Evolutionary conservation across 2,888 invertebrate genomes (phyloP), one percentile per base, ranked within the genome.

Genomic region (Subacronicta megacephala): DNA sequence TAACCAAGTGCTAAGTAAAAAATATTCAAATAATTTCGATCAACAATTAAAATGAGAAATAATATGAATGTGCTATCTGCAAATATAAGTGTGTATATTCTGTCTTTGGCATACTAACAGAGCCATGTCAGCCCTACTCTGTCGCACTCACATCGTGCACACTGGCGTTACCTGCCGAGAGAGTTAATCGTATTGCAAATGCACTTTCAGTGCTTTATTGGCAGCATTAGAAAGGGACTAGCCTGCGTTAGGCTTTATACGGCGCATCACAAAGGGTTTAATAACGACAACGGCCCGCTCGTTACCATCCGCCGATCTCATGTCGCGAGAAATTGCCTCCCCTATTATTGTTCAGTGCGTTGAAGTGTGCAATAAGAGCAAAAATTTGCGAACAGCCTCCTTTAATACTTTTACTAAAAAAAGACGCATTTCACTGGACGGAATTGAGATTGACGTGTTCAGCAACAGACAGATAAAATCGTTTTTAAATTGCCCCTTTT

Each of bases 201-300:
- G 84, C 82, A 84, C 83, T 87, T 85, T 86, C 81, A 85, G 82
- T 87, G 82, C 82, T 89, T 89, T 90, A 89, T 89, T 85, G 83
- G 85, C 78, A 82, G 86, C 84, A 89, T 91, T 90, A 90, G 89
- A 87, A 85, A 82, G 80, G 82, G 78, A 82, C 82, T 80, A 81
- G 76, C 63, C 78, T 80, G 75, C 76, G 78, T 82, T 72, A 75
- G 84, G 79, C 86, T 87, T 87, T 88, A 90, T 89, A 90, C 81
- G 82, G 86, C 75, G 77, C 84, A 85, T 89, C 84, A 84, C 85
- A 90, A 90, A 84, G 87, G 81, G 82, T 84, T 88, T 85, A 88
- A 88, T 89, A 90, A 88, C 85, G 82, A 89, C 85, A 86, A 78
- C 80, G 71, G 80, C 79, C 79, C 65, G 85, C 87, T 90, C 88